phyloP scores from a whole-genome alignment of 2,113 vertebrate genomes.

The Spilogale gracilis region DNA sequence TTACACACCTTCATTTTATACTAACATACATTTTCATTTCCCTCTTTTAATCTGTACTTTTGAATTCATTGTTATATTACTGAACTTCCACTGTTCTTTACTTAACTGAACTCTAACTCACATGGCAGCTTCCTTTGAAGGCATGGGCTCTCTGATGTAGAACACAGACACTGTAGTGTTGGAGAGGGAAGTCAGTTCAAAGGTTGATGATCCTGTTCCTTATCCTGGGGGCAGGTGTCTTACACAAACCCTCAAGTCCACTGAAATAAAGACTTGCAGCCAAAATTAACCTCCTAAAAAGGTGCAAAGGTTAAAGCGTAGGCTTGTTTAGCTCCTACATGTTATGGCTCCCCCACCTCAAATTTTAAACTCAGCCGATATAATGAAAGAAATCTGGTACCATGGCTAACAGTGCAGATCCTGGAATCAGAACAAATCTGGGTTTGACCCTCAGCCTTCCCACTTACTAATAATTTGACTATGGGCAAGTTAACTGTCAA shows the following conservation, averaged over 20 bases:
- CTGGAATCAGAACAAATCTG: background rate
- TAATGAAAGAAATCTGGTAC: background rate
- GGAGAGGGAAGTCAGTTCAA: slow-evolving; percentile 11
- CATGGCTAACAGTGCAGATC: background rate
- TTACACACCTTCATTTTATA: background rate
- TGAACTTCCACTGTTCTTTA: slow-evolving; percentile 5
- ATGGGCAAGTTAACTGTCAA: background rate
- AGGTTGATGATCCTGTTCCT: background rate
- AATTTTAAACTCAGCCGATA: background rate
- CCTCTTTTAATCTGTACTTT: background rate
- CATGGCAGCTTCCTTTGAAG: slow-evolving; percentile 64
- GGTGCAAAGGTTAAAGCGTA: background rate
- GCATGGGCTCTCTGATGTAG: slow-evolving; percentile 55
- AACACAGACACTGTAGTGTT: background rate
- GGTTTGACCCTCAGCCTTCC: background rate
- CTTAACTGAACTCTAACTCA: slow-evolving; percentile 52
- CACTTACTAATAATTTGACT: background rate
- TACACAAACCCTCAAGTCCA: background rate
- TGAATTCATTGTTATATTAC: background rate
- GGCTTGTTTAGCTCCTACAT: background rate
- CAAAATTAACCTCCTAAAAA: background rate
- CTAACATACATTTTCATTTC: background rate
- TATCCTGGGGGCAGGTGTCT: background rate
- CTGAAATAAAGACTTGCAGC: background rate
- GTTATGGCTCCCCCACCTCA: background rate